Evolutionary conservation across 2,797 vertebrate species (phyloP).

Genomic region (Mastacembelus armatus): DNA sequence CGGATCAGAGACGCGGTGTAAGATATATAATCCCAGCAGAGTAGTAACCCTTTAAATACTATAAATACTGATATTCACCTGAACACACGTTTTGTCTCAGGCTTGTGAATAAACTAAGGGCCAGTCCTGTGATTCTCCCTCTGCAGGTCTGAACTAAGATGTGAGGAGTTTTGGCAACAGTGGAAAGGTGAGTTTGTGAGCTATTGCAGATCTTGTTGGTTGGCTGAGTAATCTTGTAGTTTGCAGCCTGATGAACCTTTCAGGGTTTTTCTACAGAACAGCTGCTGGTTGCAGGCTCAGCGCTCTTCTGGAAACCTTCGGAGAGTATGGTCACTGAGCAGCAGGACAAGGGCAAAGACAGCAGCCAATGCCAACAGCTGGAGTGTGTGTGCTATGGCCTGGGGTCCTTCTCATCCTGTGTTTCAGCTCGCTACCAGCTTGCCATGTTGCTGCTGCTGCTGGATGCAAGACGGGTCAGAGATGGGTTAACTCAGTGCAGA

Average conservation of each 20-base stretch:
- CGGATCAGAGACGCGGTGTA: slow-evolving; percentile 78
- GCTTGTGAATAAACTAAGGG: neutral
- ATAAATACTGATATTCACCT: neutral
- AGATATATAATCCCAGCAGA: slow-evolving; percentile 24
- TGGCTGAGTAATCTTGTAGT: neutral
- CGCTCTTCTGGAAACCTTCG: slow-evolving; percentile 1
- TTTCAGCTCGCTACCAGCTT: slow-evolving; percentile 87
- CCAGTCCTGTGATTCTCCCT: neutral
- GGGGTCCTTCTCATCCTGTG: slow-evolving; percentile 88
- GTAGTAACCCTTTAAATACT: neutral
- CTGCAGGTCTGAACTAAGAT: slow-evolving; percentile 84
- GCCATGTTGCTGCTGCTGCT: slow-evolving; percentile 91
- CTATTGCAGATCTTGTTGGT: neutral
- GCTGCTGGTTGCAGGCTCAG: slow-evolving; percentile 40
- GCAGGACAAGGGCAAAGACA: slow-evolving; percentile 1
- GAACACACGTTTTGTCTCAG: neutral
- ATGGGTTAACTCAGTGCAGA: neutral
- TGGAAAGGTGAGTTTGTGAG: slow-evolving; percentile 79
- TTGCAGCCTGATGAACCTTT: slow-evolving; percentile 10
- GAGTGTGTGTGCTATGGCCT: slow-evolving; percentile 92
- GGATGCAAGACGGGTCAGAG: slow-evolving; percentile 85
- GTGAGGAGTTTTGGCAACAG: slow-evolving; percentile 84
- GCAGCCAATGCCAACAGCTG: slow-evolving; percentile 25
- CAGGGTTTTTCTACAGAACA: slow-evolving; percentile 38
- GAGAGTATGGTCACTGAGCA: neutral